A percentile compares a stretch with the other conserved stretches of the same genome.
phyloP scores from a whole-genome alignment of 2,797 vertebrate genomes.

The Parauchenoglanis punctatus region DNA sequence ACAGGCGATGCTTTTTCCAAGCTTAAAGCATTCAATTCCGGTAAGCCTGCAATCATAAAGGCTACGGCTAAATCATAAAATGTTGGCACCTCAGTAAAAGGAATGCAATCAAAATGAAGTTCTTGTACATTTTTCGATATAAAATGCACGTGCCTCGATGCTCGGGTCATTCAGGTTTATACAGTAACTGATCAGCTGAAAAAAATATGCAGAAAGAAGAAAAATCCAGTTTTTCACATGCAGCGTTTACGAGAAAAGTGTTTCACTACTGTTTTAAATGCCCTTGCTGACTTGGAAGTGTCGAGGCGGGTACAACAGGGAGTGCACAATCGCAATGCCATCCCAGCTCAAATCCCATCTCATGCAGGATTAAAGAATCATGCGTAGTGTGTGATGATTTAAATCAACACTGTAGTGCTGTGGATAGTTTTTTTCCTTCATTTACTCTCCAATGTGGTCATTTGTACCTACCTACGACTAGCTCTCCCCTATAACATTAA shows the following conservation, averaged over 20 bases:
- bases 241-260: not conserved
- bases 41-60: not conserved
- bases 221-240: constrained; percentile 16
- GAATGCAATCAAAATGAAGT: not conserved
- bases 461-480: not conserved
- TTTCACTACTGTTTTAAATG: constrained; percentile 1
- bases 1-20: not conserved
- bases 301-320: not conserved
- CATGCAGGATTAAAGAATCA: not conserved
- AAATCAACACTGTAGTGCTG: not conserved
- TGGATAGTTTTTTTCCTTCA: no score
- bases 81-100: constrained; percentile 4
- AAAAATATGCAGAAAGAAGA: not conserved
- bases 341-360: not conserved
- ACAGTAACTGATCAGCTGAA: not conserved
- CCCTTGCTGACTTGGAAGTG: not conserved
- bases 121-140: constrained; percentile 2
- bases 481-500: not conserved
- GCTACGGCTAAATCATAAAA: not conserved
- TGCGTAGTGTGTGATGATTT: not conserved
- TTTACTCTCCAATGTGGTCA: not conserved
- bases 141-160: constrained; percentile 3
- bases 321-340: not conserved
- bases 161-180: not conserved
- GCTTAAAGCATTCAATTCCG: not conserved